A percentile compares a stretch with the other conserved stretches of the same genome.
phyloP scores from a whole-genome alignment of 2,797 vertebrate species.

The Limosa lapponica region DNA sequence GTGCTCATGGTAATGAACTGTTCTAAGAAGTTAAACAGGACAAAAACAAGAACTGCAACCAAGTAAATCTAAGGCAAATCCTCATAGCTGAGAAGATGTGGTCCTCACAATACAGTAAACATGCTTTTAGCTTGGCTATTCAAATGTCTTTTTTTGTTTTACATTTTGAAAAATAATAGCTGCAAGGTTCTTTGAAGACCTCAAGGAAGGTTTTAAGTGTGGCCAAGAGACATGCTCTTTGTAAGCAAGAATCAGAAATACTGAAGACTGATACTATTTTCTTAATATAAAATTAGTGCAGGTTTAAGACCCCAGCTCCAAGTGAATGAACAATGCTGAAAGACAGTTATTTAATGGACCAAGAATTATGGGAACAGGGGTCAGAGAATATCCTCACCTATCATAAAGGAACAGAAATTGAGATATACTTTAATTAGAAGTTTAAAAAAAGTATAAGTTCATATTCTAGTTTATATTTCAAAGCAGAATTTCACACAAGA shows the following conservation, averaged over 20 bases:
- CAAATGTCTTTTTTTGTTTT: neutral
- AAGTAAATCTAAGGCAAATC: neutral
- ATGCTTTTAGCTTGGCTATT: neutral
- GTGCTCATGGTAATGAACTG: neutral
- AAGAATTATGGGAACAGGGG: neutral
- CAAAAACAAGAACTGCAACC: neutral
- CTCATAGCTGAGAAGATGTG: neutral
- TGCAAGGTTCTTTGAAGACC: neutral
- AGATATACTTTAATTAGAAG: neutral
- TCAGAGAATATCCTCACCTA: neutral
- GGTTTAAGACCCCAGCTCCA: neutral
- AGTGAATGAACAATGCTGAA: neutral
- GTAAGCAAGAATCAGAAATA: neutral
- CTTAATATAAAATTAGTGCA: neutral
- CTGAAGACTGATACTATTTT: neutral
- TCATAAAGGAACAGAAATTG: neutral
- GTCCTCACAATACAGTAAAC: neutral
- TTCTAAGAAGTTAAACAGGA: neutral
- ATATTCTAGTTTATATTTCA: slow-evolving; percentile 4
- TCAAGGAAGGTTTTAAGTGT: neutral
- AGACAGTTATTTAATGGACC: neutral
- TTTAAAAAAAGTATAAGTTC: neutral
- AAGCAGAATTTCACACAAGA: neutral
- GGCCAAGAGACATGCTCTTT: neutral
- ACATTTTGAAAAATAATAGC: neutral